Base-by-base conservation (phyloP, 37 sponge, comb jelly and placozoan species). In the Bolinopsis microptera region DNA sequence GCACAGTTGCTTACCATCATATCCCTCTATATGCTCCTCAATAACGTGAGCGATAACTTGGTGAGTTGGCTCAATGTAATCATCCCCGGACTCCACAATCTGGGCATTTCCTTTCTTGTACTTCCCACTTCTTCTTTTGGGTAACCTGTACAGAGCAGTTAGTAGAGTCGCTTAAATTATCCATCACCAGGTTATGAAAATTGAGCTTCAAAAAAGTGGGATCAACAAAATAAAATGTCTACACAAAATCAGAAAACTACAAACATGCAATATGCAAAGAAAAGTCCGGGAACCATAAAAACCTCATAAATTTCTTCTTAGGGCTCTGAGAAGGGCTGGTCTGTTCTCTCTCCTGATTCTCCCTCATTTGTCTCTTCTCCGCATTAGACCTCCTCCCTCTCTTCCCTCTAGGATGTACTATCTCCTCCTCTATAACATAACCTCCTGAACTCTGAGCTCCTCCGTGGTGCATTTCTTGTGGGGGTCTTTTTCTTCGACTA, bases 11-110 rank as follows among this genome's bases (percentile, higher is more conserved):
- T 77, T 35, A 77, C 80, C 80, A 3, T 27, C 80, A 32, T 28
- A 86, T 39, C 90, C 90, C 61, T 86, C 90, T n/a, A 86, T 86
- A 39, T 86, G 61, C 61, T 86, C 90, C 61, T 86, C 90, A 25
- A 86, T 86, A 18, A 86, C 90, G 48, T 86, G 90, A 8, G 90
- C 90, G 18, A 86, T 86, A 0, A 86, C 90, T 41, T 86, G 90
- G 61, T 86, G 41, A n/a, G 61, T 86, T 1, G 90, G 90, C 30
- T 86, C 90, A 24, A 86, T 86, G 30, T 41, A 39, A 35, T 86
- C 90, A 8, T 86, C 61, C 1, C 28, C 26, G 9, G 41, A 39
- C 26, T 86, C 90, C 26, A 86, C 1, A 48, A 86, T 41, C 28
- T 41, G 41, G 5, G 41, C 61, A 38, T 86, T 86, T 22, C 35